Evolutionary conservation across 2,113 vertebrate species (phyloP).

Genomic region (Gobio gobio): DNA sequence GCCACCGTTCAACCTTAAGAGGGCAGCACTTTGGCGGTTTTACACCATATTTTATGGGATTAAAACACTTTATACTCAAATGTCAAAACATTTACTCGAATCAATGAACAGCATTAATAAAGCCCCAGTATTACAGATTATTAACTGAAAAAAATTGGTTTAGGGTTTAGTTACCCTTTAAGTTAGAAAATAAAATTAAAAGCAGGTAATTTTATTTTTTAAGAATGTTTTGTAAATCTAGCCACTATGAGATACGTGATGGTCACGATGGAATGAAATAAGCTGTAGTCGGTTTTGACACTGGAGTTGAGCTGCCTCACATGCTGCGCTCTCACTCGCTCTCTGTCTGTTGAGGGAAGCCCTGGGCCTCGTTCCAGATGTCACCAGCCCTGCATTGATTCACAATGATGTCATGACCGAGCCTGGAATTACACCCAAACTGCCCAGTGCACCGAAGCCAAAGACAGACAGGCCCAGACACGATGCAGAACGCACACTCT

Average conservation of each 20-base stretch:
- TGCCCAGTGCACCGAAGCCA: conserved; percentile 21
- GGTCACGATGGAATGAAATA: conserved; percentile 2
- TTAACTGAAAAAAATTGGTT: too few species aligned
- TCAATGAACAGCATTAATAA: too few species aligned
- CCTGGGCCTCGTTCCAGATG: conserved; percentile 41
- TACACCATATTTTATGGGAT: too few species aligned
- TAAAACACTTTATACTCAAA: too few species aligned
- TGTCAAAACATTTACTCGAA: too few species aligned
- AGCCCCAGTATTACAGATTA: too few species aligned
- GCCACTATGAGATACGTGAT: not conserved
- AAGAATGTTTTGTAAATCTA: too few species aligned
- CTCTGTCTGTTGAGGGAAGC: conserved; percentile 38
- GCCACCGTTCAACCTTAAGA: too few species aligned
- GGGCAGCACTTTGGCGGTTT: too few species aligned
- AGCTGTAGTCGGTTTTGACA: conserved; percentile 9
- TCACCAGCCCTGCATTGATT: conserved; percentile 35
- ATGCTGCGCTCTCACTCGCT: not conserved
- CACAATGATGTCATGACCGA: conserved; percentile 37
- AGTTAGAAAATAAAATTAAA: too few species aligned
- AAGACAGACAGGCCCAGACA: conserved; percentile 40
- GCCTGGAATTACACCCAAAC: conserved; percentile 54
- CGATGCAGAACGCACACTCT: conserved; percentile 23
- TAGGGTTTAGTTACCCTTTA: too few species aligned
- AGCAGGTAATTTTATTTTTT: too few species aligned
- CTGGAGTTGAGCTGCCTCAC: not conserved